Evolutionary conservation across 2,888 invertebrate genomes (phyloP), one percentile per base, ranked within the genome.

Genomic region (Synanthedon tipuliformis): DNA sequence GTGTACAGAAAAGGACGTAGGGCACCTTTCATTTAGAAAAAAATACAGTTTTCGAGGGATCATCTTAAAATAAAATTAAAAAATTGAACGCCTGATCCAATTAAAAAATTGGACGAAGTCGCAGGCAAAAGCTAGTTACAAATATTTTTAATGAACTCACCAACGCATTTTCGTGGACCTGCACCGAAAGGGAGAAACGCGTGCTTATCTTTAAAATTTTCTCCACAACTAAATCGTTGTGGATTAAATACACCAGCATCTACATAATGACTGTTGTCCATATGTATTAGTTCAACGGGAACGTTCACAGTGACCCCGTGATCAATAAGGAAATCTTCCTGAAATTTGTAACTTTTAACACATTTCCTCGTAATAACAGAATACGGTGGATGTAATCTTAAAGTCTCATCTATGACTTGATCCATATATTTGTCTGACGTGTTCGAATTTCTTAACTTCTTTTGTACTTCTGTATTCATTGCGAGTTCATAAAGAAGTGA

Each of bases 121-220:
- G 34, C 34, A 3, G 10, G 34, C 3, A 10, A 34, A 34, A 34
- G 34, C 3, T 34, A 34, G 34, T 10, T 1, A 1, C 34, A 34
- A 34, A 34, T 34, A 34, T 10, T 10, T 34, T 34, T 34, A 5
- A 7, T 34, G 12, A 51, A 66, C 81, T 78, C 66, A 87, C 86
- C 85, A 57, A 82, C 66, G 60, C 86, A 87, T 69, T 79, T 84
- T 53, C 83, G 78, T 27, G 85, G 84, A 50, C 88, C 88, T 12
- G 74, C 77, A 41, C 88, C 86, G 60, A 84, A 88, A 4, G 87
- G 84, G 52, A 86, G 63, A 63, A 73, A 86, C 1, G 77, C 61
- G 51, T 71, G 67, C 55, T 75, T 71, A 18, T 64, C 68, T 1
- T 64, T 60, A 0, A 68, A 59, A 34, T 61, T 66, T 49, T 73